These are phyloP conservation scores for Drosophila nebulosa DNA, from an alignment of 1,140 invertebrate species.

Conservation along the genomic window DNA sequence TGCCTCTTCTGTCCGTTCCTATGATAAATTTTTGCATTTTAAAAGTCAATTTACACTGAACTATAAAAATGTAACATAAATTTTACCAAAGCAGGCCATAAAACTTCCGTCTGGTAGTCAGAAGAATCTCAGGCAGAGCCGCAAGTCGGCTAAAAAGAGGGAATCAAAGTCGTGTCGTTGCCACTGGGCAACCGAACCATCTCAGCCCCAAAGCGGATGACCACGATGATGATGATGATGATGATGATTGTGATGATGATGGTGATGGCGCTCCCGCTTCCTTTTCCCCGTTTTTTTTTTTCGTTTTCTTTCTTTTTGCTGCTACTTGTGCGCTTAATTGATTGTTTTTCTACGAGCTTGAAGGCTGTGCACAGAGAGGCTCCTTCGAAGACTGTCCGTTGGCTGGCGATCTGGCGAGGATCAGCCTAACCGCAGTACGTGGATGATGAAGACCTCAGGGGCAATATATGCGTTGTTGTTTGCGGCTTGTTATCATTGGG, in stretches of 20 bases:
- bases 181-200: constrained; percentile 48
- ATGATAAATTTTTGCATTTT: constrained; percentile 79
- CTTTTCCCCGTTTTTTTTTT: background rate
- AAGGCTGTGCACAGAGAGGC: constrained; percentile 1
- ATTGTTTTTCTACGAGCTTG: constrained; percentile 77
- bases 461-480: constrained; percentile 61
- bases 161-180: constrained; percentile 62
- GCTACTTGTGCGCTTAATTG: constrained; percentile 76
- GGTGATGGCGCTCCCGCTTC: constrained; percentile 55
- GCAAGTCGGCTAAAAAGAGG: constrained; percentile 22
- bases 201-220: constrained; percentile 4
- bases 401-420: background rate
- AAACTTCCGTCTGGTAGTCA: constrained; percentile 40
- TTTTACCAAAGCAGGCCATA: constrained; percentile 74
- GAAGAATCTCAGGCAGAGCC: background rate
- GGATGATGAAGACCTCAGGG: constrained; percentile 74
- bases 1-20: constrained; percentile 37
- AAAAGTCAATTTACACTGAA: constrained; percentile 79
- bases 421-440: background rate
- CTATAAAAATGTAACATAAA: constrained; percentile 80
- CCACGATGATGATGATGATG: constrained; percentile 16
- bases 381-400: background rate
- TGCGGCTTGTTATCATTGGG: constrained; percentile 77
- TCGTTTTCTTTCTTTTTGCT: background rate
- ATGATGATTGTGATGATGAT: constrained; percentile 3